These are phyloP conservation scores for Siphamia tubifer DNA, from an alignment of 2,113 vertebrate species.

Conservation along the genomic window DNA sequence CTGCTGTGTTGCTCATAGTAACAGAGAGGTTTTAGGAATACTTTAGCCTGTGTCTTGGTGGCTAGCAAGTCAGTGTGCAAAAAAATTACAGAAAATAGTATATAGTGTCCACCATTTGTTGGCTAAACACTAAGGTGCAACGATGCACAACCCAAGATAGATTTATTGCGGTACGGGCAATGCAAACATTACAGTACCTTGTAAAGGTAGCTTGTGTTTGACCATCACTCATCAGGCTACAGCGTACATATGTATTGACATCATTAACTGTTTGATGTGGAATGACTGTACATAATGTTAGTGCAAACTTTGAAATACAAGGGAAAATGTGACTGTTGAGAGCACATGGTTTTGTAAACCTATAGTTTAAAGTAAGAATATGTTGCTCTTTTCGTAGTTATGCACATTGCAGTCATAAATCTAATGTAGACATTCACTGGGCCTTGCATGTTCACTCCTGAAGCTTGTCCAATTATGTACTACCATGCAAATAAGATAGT, in stretches of 20 bases:
- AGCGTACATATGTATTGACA: conserved; percentile 28
- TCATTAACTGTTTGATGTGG: conserved; percentile 47
- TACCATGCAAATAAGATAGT: not conserved
- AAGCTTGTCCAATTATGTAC: not conserved
- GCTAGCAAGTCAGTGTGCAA: conserved; percentile 10
- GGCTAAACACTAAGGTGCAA: conserved; percentile 49
- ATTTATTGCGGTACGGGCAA: conserved; percentile 42
- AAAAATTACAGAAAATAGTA: conserved; percentile 25
- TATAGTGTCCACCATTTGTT: not conserved
- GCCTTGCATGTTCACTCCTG: not conserved
- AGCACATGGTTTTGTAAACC: not conserved
- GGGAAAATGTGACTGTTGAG: conserved; percentile 5
- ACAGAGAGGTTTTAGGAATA: conserved; percentile 32
- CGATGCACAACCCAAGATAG: conserved; percentile 25
- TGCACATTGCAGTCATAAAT: not conserved
- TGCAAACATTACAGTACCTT: conserved; percentile 57
- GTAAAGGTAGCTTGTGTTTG: conserved; percentile 43
- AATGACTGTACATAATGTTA: not conserved
- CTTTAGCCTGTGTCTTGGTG: not conserved
- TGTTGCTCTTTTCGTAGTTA: not conserved
- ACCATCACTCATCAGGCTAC: conserved; percentile 21
- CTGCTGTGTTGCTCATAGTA: not conserved
- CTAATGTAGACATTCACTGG: not conserved
- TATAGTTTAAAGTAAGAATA: not conserved
- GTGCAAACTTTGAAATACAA: conserved; percentile 14